Percentiles rank a stretch among this genome's conserved stretches.
These are phyloP conservation scores for Liasis olivaceus DNA, from an alignment of 2,797 vertebrate genomes.

Conservation along the genomic window DNA sequence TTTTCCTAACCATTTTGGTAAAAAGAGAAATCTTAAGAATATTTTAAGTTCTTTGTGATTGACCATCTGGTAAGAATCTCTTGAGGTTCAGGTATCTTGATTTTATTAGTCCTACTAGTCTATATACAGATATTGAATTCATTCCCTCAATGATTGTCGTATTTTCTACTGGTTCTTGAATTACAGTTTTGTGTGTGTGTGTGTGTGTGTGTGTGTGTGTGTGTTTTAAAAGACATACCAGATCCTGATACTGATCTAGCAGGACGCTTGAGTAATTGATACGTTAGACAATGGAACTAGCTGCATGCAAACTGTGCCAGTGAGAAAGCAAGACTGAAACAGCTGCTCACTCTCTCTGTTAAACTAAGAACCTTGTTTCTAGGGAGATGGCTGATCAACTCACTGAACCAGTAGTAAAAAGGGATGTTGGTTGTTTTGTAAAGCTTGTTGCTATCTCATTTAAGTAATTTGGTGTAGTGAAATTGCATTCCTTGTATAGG, in stretches of 20 bases:
- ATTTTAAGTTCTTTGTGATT: slow-evolving; percentile 16
- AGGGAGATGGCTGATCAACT: slow-evolving; percentile 49
- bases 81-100: slow-evolving; percentile 32
- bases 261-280: slow-evolving; percentile 72
- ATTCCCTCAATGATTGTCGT: slow-evolving; percentile 40
- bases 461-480: slow-evolving; percentile 39
- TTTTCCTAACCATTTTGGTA: not conserved
- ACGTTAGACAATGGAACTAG: slow-evolving; percentile 61
- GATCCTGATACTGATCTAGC: slow-evolving; percentile 71
- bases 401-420: slow-evolving; percentile 45
- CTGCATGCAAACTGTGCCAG: slow-evolving; percentile 49
- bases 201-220: not conserved
- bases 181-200: slow-evolving; percentile 55
- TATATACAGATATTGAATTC: slow-evolving; percentile 35
- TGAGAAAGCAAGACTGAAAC: slow-evolving; percentile 43
- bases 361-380: slow-evolving; percentile 57
- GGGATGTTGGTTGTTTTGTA: slow-evolving; percentile 16
- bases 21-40: not conserved
- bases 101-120: slow-evolving; percentile 39
- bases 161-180: slow-evolving; percentile 58
- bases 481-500: slow-evolving; percentile 54
- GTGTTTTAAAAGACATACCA: slow-evolving; percentile 57
- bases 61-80: slow-evolving; percentile 9
- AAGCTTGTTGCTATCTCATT: slow-evolving; percentile 48
- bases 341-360: slow-evolving; percentile 51